Percentiles rank a stretch among this genome's conserved stretches.
Conservation (phyloP, 1,140 invertebrate species). For the Cotesia glomerata region DNA sequence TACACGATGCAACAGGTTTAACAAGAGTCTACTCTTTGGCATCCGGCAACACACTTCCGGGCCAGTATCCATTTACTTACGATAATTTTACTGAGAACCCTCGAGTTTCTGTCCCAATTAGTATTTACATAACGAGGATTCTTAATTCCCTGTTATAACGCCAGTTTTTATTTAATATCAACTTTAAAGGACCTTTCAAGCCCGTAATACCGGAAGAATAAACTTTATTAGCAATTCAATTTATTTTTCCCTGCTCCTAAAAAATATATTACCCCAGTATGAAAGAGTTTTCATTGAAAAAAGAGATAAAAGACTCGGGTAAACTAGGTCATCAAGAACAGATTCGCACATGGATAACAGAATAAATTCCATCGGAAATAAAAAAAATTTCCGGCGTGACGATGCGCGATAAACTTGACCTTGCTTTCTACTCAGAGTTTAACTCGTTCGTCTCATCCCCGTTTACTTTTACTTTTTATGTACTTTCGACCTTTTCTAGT, state of each 20-base stretch:
- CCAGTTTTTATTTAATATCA: too few relatives aligned
- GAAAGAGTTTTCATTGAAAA: background rate
- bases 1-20: slow-evolving; percentile 20
- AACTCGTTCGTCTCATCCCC: background rate
- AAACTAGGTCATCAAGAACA: slow-evolving; percentile 23
- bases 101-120: background rate
- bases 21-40: background rate
- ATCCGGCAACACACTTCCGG: slow-evolving; percentile 9
- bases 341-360: slow-evolving; percentile 22
- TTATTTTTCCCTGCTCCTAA: too few relatives aligned
- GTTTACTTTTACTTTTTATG: slow-evolving; percentile 8
- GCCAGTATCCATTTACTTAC: background rate
- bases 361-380: slow-evolving; percentile 16
- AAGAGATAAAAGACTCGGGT: background rate
- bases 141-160: too few relatives aligned
- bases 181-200: too few relatives aligned
- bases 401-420: slow-evolving; percentile 30
- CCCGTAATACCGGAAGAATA: too few relatives aligned
- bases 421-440: slow-evolving; percentile 12
- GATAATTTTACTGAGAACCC: background rate
- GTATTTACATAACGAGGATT: background rate
- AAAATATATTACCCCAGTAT: too few relatives aligned
- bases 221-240: too few relatives aligned
- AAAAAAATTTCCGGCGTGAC: slow-evolving; percentile 5
- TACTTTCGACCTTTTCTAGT: slow-evolving; percentile 19